Conservation (phyloP, 2,797 vertebrate species). For the Macropus fuliginosus region DNA sequence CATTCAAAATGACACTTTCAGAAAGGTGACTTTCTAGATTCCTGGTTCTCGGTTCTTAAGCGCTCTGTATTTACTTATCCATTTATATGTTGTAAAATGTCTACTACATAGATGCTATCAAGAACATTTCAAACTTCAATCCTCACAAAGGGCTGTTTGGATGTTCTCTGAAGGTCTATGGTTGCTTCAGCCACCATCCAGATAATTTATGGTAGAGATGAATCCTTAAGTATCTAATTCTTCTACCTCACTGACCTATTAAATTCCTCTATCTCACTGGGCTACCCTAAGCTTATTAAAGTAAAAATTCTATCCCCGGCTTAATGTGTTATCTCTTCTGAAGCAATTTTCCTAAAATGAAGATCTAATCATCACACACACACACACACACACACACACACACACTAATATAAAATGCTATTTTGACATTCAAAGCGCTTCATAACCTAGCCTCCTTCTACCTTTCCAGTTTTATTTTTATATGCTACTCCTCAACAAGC, state of each 20-base stretch:
- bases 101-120: neutral
- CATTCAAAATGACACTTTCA: neutral
- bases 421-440: neutral
- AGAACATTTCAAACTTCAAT: neutral
- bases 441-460: neutral
- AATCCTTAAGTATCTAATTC: neutral
- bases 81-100: neutral
- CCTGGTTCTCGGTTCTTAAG: neutral
- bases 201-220: conserved; percentile 1
- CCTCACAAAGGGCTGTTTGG: neutral
- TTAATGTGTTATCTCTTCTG: neutral
- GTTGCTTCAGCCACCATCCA: neutral
- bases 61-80: neutral
- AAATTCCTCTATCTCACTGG: neutral
- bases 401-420: neutral
- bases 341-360: neutral
- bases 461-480: neutral
- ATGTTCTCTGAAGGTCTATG: neutral
- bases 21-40: neutral
- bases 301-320: neutral
- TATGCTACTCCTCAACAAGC: neutral
- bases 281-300: neutral
- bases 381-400: neutral
- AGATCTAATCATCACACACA: neutral
- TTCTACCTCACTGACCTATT: neutral